Evolutionary conservation across 1,140 invertebrate species (phyloP), one percentile per base, ranked within the genome.

Genomic region (Harlomillsia oculata): DNA sequence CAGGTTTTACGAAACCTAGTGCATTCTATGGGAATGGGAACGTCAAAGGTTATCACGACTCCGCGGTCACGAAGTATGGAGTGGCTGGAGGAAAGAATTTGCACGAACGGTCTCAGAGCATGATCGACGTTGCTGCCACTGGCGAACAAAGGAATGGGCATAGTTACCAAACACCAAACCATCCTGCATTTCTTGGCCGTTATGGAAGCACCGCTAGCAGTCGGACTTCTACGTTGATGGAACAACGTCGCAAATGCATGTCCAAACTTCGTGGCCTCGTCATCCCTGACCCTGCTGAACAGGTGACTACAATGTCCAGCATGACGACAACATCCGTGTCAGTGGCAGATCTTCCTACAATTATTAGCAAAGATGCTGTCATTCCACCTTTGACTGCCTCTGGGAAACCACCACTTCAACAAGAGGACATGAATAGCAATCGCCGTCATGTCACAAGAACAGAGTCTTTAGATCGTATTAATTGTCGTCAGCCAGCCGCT

Each of bases 181-280:
- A 60, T 29, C 18, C 21, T 32, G 20, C 25, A 23, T 56, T 34
- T 28, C 18, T 34, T 28, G 37, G 53, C 20, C 50, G 56, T 2
- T 43, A 32, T 54, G 36, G 30, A 28, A 56, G 30, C 30, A 51
- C 45, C 1, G 59, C 16, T 52, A 56, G 14, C 62, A 61, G 43
- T 53, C 59, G 34, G 18, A 40, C 51, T 13, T 67, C 67, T 3
- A 77, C 80, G 56, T 67, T 87, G 51, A 80, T 87, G 59, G 88
- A 90, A 69, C 85, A 88, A 69, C 75, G 87, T 40, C 78, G 82
- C 62, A 82, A 82, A 65, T 84, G 82, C 21, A 80, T 88, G 67
- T 87, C 84, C 2, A 91, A 91, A 72, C 69, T 92, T 23, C 75
- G 86, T 67, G 87, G 87, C 3, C 71, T 92, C 57, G 83, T 90